Evolutionary conservation across 2,888 invertebrate genomes (phyloP).

Genomic region (Trichopria drosophilae): DNA sequence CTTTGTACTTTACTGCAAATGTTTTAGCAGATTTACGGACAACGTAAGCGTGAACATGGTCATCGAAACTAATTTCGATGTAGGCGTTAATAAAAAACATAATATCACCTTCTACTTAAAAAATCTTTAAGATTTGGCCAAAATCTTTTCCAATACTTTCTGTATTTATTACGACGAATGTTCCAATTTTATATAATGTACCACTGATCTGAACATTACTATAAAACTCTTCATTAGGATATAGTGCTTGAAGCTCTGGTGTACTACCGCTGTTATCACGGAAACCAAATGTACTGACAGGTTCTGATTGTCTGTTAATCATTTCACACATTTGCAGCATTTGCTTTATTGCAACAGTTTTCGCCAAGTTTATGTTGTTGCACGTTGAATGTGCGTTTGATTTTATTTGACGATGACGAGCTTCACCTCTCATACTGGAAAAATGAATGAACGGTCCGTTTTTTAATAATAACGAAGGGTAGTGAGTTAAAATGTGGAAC

Average conservation of each 20-base stretch:
- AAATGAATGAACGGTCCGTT: constrained; percentile 25
- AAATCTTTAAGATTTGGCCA: constrained; percentile 23
- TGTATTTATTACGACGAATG: constrained; percentile 19
- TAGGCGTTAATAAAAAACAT: constrained; percentile 17
- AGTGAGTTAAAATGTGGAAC: constrained; percentile 27
- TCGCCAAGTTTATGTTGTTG: constrained; percentile 24
- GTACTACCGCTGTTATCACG: too few species aligned
- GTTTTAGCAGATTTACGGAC: too few species aligned
- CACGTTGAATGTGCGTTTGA: constrained; percentile 13
- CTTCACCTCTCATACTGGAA: constrained; percentile 28
- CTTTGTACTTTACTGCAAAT: too few species aligned
- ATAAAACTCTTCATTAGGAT: constrained; percentile 4
- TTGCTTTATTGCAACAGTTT: too few species aligned
- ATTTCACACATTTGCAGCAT: too few species aligned
- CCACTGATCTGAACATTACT: constrained; percentile 17
- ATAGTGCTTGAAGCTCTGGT: too few species aligned
- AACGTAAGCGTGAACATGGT: constrained; percentile 25
- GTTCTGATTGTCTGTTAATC: too few species aligned
- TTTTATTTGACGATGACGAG: constrained; percentile 24
- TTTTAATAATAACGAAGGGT: constrained; percentile 15
- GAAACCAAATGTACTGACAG: too few species aligned
- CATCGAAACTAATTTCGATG: constrained; percentile 24
- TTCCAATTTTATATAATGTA: constrained; percentile 20
- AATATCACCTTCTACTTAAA: constrained; percentile 12
- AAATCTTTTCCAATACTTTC: constrained; percentile 23